Base-by-base conservation (phyloP, 2,888 invertebrate species). In the Deroplatys truncata region DNA sequence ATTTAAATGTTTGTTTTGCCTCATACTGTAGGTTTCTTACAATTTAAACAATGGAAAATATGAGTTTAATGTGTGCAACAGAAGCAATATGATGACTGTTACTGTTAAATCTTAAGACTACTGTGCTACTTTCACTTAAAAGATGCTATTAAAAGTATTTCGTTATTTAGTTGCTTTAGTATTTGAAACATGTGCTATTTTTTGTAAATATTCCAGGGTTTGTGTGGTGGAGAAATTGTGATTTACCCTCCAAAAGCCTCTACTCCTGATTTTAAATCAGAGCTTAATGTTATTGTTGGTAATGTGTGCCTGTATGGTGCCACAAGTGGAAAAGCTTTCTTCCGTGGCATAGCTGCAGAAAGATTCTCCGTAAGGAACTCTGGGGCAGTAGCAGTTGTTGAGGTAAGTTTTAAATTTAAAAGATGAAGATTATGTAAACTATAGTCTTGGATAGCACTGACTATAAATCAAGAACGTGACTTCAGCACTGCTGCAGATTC, bases 291-390 rank as follows among this genome's bases (percentile, higher is more conserved):
- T 3, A 98, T 99, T 91, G 99, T 98, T 16, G 99, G 99, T 43
- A 99, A 99, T 93, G 99, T 99, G 8, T 99, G 99, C 91, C 94
- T 99, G 89, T 99, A 99, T 92, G 99, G 99, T 89, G 99, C 99
- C 10, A 99, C 99, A 0, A 96, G 97, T 2, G 99, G 99, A 20
- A 96, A 96, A 90, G 99, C 98, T 0, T 99, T 97, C 94, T 98
- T 99, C 95, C 92, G 98, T 88, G 98, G 99, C 89, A 98, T 99
- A 92, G 99, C 99, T 0, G 99, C 99, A 25, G 99, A 99, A 94
- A 96, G 99, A 49, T 99, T 99, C 95, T 99, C 98, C 93, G 99
- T 99, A 28, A 96, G 99, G 91, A 99, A 99, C 94, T 99, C 99
- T 0, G 99, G 99, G 7, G 99, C 98, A 84, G 95, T 96, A 56